Conservation (phyloP, 2,888 invertebrate species). For the Sturmia bella region DNA sequence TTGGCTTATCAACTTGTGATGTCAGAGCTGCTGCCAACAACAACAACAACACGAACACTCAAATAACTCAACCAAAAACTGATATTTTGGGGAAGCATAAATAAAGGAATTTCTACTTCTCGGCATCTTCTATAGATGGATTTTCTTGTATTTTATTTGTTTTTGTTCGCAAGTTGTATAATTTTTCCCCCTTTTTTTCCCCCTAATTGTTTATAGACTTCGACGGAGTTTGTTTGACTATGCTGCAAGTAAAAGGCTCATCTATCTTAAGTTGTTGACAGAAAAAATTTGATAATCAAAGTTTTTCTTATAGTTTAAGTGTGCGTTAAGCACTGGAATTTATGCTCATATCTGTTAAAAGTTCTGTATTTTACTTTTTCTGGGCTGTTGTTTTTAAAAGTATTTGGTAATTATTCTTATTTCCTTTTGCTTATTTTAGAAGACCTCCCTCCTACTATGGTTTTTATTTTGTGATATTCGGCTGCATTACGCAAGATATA, state of each 20-base stretch:
- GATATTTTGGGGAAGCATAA: not conserved
- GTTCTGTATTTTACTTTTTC: conserved; percentile 9
- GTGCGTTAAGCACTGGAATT: conserved; percentile 57
- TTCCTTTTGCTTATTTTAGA: not conserved
- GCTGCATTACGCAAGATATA: conserved; percentile 19
- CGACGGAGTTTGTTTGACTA: conserved; percentile 19
- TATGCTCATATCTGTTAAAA: conserved; percentile 52
- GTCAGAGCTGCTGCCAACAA: not conserved
- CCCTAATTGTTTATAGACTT: conserved; percentile 35
- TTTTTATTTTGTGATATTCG: not conserved
- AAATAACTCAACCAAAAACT: conserved; percentile 1
- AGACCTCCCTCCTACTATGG: not conserved
- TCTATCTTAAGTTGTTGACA: conserved; percentile 69
- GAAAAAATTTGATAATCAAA: conserved; percentile 69
- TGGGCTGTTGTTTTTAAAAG: not conserved
- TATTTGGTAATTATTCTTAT: not conserved
- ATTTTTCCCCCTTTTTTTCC: conserved; percentile 1
- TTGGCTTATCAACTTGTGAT: not conserved
- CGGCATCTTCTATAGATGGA: conserved; percentile 23
- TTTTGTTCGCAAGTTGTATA: conserved; percentile 32
- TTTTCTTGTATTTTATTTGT: conserved; percentile 35
- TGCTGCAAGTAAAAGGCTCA: conserved; percentile 57
- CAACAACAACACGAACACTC: not conserved
- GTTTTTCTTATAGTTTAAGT: conserved; percentile 66
- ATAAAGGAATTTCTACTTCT: conserved; percentile 28